These are phyloP conservation scores for Amblyornis subalaris DNA, from an alignment of 2,113 vertebrate species.

Conservation along the genomic window DNA sequence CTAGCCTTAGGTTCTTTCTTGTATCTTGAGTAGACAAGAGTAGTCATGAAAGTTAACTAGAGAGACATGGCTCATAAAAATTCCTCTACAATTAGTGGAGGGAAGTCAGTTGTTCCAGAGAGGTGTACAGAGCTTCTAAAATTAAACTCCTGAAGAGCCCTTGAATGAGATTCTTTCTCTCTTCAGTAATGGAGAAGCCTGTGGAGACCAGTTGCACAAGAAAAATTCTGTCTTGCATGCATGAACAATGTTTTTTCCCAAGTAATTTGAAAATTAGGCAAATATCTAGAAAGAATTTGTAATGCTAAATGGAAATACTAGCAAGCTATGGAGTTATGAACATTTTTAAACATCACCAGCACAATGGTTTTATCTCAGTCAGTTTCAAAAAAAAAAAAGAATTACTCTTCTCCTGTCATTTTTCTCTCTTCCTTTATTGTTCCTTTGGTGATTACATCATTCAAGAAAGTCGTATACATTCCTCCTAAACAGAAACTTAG, in stretches of 20 bases:
- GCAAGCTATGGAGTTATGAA: not conserved
- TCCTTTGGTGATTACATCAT: not conserved
- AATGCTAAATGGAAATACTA: not conserved
- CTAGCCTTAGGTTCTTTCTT: not conserved
- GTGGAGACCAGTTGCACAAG: not conserved
- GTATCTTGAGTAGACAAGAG: not conserved
- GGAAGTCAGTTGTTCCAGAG: not conserved
- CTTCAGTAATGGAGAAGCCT: not conserved
- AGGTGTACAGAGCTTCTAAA: not conserved
- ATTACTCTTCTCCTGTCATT: not conserved
- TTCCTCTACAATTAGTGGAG: fast-evolving
- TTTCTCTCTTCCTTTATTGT: not conserved
- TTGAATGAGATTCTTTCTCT: not conserved
- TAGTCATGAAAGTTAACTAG: not conserved
- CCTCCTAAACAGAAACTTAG: not conserved
- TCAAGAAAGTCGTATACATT: not conserved
- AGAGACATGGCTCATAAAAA: not conserved
- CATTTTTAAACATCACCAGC: not conserved
- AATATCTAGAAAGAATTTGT: not conserved
- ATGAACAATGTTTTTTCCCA: not conserved
- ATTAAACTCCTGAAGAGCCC: not conserved
- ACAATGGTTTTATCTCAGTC: not conserved
- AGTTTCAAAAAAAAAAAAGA: not conserved
- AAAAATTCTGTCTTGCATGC: not conserved
- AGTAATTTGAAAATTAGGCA: not conserved